Evolutionary conservation across 2,113 vertebrate species (phyloP).

Genomic region (Phaethornis superciliosus): DNA sequence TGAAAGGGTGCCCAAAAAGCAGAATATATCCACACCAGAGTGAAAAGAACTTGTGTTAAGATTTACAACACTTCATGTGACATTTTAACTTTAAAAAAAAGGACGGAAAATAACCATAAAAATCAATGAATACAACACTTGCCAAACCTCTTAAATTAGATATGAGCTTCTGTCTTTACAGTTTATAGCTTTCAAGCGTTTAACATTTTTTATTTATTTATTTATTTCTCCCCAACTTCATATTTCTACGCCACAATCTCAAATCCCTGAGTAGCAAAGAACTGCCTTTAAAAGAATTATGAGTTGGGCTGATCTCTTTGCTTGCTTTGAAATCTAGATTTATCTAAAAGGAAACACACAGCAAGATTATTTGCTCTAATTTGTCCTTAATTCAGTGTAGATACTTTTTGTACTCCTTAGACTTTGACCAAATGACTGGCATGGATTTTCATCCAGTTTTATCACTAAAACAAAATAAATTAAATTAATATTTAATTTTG

Average conservation of each 20-base stretch:
- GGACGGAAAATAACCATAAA: slow-evolving; percentile 49
- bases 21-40: slow-evolving; percentile 53
- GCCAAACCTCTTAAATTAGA: slow-evolving; percentile 65
- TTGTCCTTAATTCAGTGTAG: not conserved
- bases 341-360: not conserved
- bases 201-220: not conserved
- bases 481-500: slow-evolving; percentile 37
- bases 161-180: slow-evolving; percentile 46
- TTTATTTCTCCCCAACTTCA: not conserved
- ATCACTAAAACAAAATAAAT: slow-evolving; percentile 39
- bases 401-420: not conserved
- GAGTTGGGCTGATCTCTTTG: not conserved
- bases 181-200: slow-evolving; percentile 18
- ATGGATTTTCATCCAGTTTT: slow-evolving; percentile 20
- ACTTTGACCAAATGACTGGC: not conserved
- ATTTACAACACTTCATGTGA: slow-evolving; percentile 30
- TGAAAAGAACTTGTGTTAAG: slow-evolving; percentile 22
- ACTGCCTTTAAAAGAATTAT: not conserved
- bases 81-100: slow-evolving; percentile 46
- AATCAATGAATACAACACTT: slow-evolving; percentile 50
- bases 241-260: not conserved
- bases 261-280: not conserved
- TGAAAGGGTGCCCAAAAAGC: slow-evolving; percentile 68
- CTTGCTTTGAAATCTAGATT: slow-evolving; percentile 8
- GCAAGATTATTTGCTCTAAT: not conserved